Conservation (phyloP, 2,888 invertebrate genomes). For the Trilocha varians region DNA sequence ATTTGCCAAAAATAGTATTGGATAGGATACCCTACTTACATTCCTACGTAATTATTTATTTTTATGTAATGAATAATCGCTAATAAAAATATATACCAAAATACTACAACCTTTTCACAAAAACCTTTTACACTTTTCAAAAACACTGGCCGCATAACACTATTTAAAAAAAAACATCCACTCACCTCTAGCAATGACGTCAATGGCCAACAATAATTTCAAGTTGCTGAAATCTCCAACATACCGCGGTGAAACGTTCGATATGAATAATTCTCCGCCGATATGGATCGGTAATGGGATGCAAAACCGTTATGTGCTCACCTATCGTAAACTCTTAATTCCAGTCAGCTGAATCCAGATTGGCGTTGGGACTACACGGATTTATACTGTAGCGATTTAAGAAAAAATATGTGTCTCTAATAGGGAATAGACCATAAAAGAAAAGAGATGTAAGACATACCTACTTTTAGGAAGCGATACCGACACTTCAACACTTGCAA, state of each 20-base stretch:
- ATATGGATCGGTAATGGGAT: background rate
- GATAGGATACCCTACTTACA: too few species aligned
- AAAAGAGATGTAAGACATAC: too few species aligned
- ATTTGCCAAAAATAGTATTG: too few species aligned
- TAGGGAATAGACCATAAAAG: background rate
- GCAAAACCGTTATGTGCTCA: background rate
- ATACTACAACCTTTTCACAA: too few species aligned
- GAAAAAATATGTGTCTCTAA: background rate
- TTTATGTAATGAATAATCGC: too few species aligned
- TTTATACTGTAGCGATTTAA: background rate
- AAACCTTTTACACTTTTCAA: too few species aligned
- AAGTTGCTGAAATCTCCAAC: background rate
- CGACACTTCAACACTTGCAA: too few species aligned
- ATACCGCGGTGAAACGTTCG: background rate
- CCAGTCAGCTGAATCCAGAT: background rate
- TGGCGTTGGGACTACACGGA: background rate
- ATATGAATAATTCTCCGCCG: background rate
- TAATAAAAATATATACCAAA: too few species aligned
- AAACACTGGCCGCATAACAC: too few species aligned
- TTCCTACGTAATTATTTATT: too few species aligned
- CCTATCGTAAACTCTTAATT: background rate
- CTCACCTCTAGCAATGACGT: background rate
- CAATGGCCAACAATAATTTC: background rate
- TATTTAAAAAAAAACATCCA: too few species aligned
- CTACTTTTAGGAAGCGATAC: too few species aligned